Percentiles rank a stretch among this genome's conserved stretches.
Conservation (phyloP, 2,797 vertebrate genomes). For the Coranthus polyacanthus region DNA sequence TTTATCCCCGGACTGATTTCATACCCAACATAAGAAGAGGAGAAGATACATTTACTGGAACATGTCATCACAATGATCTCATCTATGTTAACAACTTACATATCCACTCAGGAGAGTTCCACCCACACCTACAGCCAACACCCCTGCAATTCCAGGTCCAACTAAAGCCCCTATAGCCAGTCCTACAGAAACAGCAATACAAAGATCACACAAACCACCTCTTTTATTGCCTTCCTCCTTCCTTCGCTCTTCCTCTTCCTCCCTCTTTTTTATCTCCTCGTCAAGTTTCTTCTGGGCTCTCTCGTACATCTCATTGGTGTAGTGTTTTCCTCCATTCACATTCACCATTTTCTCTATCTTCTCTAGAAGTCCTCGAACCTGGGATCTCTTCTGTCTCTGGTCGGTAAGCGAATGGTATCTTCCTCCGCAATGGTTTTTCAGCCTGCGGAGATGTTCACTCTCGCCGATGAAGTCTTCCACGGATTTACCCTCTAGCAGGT, state of each 20-base stretch:
- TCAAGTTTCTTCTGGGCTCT: conserved; percentile 23
- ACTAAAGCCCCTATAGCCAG: too few relatives aligned
- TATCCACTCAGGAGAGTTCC: too few relatives aligned
- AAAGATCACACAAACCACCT: too few relatives aligned
- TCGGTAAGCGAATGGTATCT: conserved; percentile 61
- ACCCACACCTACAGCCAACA: too few relatives aligned
- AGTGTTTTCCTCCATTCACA: conserved; percentile 41
- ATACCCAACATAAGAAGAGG: too few relatives aligned
- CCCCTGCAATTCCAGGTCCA: too few relatives aligned
- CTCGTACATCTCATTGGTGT: conserved; percentile 58
- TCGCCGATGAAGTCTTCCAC: conserved; percentile 12
- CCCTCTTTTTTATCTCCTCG: background rate
- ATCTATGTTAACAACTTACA: rapidly evolving
- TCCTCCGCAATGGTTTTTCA: conserved; percentile 44
- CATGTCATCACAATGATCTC: too few relatives aligned
- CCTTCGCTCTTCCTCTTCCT: background rate
- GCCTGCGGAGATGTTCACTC: conserved; percentile 16
- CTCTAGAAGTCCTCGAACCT: conserved; percentile 57
- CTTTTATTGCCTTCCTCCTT: too few relatives aligned
- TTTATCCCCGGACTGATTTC: too few relatives aligned
- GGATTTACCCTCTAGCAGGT: conserved; percentile 37
- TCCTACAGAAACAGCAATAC: rapidly evolving
- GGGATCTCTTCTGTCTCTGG: background rate
- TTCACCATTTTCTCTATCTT: conserved; percentile 51
- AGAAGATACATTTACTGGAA: too few relatives aligned